These are phyloP conservation scores for Aphrophora alni DNA, from an alignment of 2,888 invertebrate genomes.

Conservation along the genomic window DNA sequence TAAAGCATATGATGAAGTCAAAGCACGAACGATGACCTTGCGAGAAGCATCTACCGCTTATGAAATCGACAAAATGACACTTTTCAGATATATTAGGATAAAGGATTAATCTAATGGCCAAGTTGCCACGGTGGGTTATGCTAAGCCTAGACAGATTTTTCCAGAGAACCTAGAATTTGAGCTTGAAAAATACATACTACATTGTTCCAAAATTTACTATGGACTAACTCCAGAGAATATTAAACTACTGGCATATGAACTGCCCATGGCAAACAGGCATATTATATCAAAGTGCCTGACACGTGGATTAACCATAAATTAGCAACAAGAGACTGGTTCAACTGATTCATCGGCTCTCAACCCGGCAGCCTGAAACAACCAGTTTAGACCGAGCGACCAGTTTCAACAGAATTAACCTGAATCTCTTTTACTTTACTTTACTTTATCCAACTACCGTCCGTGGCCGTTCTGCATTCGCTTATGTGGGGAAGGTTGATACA, in stretches of 20 bases:
- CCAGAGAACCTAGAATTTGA: background rate
- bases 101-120: background rate
- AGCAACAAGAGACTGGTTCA: background rate
- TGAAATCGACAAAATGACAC: conserved; percentile 12
- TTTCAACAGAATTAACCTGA: no score
- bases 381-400: no score
- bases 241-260: conserved; percentile 7
- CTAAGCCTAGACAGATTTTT: conserved; percentile 12
- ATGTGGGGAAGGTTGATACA: no score
- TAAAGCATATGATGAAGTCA: background rate
- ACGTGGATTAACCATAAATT: background rate
- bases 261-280: background rate
- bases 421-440: no score
- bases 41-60: conserved; percentile 11
- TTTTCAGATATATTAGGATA: background rate
- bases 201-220: conserved; percentile 21
- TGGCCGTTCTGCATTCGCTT: no score
- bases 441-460: no score
- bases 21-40: background rate
- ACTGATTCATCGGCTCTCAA: no score
- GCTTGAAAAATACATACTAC: background rate
- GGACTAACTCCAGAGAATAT: conserved; percentile 16
- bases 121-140: background rate
- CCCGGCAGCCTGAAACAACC: no score
- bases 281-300: conserved; percentile 2